Conservation (phyloP, 53 echinoderm and acorn worm genomes). For the Hippasteria phrygiana region DNA sequence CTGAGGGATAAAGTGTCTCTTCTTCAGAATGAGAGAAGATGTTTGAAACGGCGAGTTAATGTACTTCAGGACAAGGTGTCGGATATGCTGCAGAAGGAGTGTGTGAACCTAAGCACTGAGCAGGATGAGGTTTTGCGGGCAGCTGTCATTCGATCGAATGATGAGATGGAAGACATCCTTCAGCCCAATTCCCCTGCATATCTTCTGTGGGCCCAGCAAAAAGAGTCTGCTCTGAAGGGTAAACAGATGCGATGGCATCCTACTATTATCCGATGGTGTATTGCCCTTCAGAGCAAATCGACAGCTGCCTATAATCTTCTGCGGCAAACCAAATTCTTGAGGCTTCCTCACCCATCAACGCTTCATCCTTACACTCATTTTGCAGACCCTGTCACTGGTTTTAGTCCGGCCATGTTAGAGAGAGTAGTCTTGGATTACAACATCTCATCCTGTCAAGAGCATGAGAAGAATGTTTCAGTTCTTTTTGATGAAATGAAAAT, state of each 20-base stretch:
- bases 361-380: too few relatives aligned
- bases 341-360: too few relatives aligned
- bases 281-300: too few relatives aligned
- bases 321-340: too few relatives aligned
- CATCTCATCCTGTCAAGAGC: neutral
- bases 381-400: too few relatives aligned
- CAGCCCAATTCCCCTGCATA: neutral
- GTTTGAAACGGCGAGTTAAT: neutral
- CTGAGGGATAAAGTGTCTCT: neutral
- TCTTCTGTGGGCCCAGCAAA: slow-evolving; percentile 1
- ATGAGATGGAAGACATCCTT: neutral
- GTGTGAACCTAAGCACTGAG: neutral
- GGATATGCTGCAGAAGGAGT: neutral
- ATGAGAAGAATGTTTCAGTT: slow-evolving; percentile 46
- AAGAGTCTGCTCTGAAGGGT: too few relatives aligned
- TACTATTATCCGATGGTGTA: too few relatives aligned
- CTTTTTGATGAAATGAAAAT: slow-evolving; percentile 62
- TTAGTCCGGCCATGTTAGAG: too few relatives aligned
- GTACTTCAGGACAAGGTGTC: neutral
- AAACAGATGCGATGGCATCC: too few relatives aligned
- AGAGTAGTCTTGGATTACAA: too few relatives aligned
- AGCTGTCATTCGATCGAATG: neutral
- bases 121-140: neutral
- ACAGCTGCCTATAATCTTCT: too few relatives aligned
- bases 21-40: neutral